These are phyloP conservation scores for Glareola pratincola DNA, from an alignment of 2,113 vertebrate species.

Conservation along the genomic window DNA sequence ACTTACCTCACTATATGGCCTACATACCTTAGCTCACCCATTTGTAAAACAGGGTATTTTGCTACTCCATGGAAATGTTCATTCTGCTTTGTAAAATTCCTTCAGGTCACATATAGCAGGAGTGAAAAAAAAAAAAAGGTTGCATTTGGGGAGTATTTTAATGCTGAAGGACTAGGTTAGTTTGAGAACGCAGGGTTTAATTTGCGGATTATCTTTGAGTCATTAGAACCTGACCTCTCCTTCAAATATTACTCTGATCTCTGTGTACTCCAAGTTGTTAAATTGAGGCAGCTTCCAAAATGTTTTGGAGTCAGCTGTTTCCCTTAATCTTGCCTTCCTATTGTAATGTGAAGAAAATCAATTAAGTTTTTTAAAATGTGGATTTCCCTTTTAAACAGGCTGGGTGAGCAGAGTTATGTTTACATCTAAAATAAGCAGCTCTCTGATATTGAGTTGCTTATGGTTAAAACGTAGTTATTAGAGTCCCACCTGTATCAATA, in stretches of 20 bases:
- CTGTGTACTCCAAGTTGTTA: background rate
- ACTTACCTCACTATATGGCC: background rate
- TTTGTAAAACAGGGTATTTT: background rate
- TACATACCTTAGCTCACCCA: background rate
- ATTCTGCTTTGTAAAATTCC: background rate
- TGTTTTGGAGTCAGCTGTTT: background rate
- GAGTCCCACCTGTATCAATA: slow-evolving; percentile 77
- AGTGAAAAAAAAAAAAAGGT: background rate
- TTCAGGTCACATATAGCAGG: background rate
- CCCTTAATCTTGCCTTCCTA: background rate
- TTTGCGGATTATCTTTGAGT: background rate
- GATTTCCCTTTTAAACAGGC: slow-evolving; percentile 48
- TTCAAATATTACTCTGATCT: background rate
- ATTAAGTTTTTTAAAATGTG: slow-evolving; percentile 62
- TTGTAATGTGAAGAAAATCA: slow-evolving; percentile 68
- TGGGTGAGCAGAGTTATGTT: slow-evolving; percentile 68
- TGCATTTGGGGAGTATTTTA: background rate
- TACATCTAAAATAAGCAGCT: slow-evolving; percentile 71
- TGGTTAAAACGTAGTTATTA: slow-evolving; percentile 81
- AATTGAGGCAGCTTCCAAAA: background rate
- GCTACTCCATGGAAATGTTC: background rate
- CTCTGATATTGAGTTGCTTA: slow-evolving; percentile 72
- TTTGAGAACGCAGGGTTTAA: background rate
- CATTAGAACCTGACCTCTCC: background rate
- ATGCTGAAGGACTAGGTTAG: background rate